Conservation (phyloP, 2,113 vertebrate genomes). For the Benitochromis conjunctus region DNA sequence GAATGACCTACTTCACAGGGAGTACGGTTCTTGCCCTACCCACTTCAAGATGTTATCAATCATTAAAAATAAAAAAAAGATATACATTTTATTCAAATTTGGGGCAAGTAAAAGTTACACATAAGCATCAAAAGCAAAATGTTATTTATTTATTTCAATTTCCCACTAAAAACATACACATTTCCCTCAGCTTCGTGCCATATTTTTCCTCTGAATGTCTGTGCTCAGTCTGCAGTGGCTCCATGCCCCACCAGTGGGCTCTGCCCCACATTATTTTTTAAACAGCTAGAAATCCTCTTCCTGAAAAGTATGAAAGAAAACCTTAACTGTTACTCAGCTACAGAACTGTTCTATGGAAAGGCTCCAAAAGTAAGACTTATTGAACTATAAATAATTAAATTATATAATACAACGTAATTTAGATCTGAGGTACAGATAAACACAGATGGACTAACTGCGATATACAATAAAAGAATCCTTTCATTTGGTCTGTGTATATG, state of each 20-base stretch:
- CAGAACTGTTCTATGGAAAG: not conserved
- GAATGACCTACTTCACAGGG: not conserved
- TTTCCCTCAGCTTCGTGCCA: not conserved
- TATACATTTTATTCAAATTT: not conserved
- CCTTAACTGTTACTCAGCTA: not conserved
- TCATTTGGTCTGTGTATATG: not conserved
- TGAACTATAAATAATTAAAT: not conserved
- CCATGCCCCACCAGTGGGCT: not conserved
- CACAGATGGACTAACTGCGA: not conserved
- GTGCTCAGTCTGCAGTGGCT: not conserved
- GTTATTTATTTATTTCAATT: not conserved
- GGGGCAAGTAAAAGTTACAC: accelerated
- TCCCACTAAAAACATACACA: not conserved
- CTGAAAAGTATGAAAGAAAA: not conserved
- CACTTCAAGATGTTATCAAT: not conserved
- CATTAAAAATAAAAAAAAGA: not conserved
- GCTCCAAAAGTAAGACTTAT: not conserved
- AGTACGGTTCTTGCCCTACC: not conserved
- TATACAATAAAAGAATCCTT: not conserved
- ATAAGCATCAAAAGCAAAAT: not conserved
- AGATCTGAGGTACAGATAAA: not conserved
- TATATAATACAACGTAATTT: not conserved
- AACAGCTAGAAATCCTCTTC: not conserved
- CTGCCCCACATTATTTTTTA: not conserved
- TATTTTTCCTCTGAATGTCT: not conserved